phyloP scores from a whole-genome alignment of 2,888 invertebrate species.

The Seira sanloemensis region DNA sequence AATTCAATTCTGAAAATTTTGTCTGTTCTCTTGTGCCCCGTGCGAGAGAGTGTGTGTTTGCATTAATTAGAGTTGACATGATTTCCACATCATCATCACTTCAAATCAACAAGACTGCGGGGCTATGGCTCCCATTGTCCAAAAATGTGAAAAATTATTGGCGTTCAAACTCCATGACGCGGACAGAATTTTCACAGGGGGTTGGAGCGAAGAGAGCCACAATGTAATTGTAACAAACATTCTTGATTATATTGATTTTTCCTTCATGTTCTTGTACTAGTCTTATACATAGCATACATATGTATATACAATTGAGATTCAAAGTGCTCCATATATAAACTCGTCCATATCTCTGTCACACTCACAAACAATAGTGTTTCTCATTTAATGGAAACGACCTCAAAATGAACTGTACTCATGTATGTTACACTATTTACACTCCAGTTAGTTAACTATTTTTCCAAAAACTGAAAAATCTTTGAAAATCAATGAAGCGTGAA shows the following conservation, averaged over 20 bases:
- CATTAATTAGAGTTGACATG: conserved; percentile 17
- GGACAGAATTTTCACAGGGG: neutral
- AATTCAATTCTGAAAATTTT: conserved; percentile 11
- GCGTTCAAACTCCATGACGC: conserved; percentile 9
- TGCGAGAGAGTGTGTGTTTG: neutral
- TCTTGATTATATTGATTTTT: neutral
- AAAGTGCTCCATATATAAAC: no score
- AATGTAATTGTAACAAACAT: neutral
- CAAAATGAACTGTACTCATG: no score
- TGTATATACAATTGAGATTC: no score
- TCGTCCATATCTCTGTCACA: no score
- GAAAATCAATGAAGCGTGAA: no score
- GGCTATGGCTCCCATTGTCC: neutral
- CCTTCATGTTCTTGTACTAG: no score
- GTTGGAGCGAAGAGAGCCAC: neutral
- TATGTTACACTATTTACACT: no score
- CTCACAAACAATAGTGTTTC: no score
- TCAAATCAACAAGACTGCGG: conserved; percentile 1
- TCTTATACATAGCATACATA: no score
- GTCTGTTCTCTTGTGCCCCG: neutral
- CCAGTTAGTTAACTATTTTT: no score
- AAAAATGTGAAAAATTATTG: conserved; percentile 6
- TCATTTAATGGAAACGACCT: no score
- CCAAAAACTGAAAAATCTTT: no score
- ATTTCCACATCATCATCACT: conserved; percentile 17